Percentiles rank a stretch among this genome's conserved stretches.
phyloP scores from a whole-genome alignment of 2,113 vertebrate species.

The Hemiprocne comata region DNA sequence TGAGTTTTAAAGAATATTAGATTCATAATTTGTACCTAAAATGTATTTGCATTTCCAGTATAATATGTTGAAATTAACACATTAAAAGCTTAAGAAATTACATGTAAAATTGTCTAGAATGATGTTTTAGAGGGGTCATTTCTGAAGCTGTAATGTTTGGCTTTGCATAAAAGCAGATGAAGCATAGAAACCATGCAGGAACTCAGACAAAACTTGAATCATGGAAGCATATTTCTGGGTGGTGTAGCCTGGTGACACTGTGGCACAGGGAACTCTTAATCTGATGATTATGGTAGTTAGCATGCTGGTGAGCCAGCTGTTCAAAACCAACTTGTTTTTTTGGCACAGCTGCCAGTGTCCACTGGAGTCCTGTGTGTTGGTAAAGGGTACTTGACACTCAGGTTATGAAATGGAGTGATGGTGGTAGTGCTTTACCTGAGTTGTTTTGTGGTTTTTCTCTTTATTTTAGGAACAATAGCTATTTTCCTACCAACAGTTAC shows the following conservation, averaged over 20 bases:
- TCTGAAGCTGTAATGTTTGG: not conserved
- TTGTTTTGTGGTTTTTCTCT: not conserved
- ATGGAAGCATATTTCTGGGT: not conserved
- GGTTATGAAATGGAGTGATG: not conserved
- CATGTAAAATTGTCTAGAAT: not conserved
- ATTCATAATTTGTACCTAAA: not conserved
- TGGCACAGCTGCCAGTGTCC: not conserved
- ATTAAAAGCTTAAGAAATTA: not conserved
- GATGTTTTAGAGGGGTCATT: not conserved
- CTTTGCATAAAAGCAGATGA: not conserved
- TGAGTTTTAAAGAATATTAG: not conserved
- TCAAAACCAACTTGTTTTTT: not conserved
- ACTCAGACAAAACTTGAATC: not conserved
- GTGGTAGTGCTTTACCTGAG: not conserved
- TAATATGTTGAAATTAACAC: not conserved
- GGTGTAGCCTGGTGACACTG: not conserved
- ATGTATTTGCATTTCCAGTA: not conserved
- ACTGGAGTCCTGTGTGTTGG: not conserved
- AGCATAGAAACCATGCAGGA: not conserved
- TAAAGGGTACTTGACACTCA: not conserved
- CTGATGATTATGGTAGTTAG: not conserved
- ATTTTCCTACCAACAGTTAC: not conserved
- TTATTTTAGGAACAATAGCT: not conserved
- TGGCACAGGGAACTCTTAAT: not conserved
- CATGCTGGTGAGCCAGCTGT: not conserved